Evolutionary conservation across 2,888 invertebrate species (phyloP).

Genomic region (Penaeus monodon): DNA sequence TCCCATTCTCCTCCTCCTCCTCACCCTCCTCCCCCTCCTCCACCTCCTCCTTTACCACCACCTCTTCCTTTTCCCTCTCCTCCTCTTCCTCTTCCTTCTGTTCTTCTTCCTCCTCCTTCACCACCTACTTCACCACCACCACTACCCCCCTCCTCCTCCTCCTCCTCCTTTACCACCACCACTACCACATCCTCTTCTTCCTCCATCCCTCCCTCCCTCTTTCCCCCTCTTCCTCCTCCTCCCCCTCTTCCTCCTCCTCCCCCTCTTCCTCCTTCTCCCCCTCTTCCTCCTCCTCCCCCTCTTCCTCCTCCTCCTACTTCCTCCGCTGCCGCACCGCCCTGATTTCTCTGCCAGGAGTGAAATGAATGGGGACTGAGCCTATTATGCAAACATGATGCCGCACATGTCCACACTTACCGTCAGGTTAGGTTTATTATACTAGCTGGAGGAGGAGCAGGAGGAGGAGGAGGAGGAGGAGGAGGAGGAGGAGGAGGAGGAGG

Average conservation of each 20-base stretch:
- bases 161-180: background rate
- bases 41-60: background rate
- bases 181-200: conserved; percentile 1
- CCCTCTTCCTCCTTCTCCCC: background rate
- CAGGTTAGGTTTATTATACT: no score
- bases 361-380: no score
- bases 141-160: background rate
- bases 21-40: background rate
- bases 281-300: background rate
- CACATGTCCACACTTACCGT: no score
- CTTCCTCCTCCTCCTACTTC: no score
- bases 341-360: no score
- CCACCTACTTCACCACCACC: background rate
- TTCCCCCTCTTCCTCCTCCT: conserved; percentile 1
- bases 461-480: no score
- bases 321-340: no score
- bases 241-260: background rate
- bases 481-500: no score
- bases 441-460: no score
- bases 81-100: background rate
- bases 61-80: background rate
- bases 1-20: background rate
- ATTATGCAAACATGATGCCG: no score
- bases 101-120: background rate
- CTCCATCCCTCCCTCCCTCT: background rate